These are phyloP conservation scores for Steinernema carpocapsae DNA, from an alignment of 2,888 invertebrate species.

Conservation along the genomic window DNA sequence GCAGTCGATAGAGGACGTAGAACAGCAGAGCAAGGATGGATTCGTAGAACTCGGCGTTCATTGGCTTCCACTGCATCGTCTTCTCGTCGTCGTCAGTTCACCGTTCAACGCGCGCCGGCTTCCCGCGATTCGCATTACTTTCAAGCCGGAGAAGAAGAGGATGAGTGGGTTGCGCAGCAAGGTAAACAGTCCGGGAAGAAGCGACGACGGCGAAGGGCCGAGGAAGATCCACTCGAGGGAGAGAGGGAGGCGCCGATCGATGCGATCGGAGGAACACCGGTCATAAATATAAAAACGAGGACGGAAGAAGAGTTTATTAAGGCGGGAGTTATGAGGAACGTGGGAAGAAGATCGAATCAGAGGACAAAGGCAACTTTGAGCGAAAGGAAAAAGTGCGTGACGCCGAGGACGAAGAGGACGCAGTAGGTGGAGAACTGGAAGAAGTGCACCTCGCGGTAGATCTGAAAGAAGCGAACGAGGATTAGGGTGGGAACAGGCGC, in stretches of 20 bases:
- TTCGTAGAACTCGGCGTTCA: conserved; percentile 10
- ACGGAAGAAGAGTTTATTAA: neutral
- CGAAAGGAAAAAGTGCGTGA: conserved; percentile 43
- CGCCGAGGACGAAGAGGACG: conserved; percentile 40
- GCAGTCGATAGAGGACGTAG: conserved; percentile 35
- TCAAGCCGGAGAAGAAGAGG: neutral
- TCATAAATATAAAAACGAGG: conserved; percentile 5
- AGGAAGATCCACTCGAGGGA: conserved; percentile 24
- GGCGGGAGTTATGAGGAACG: neutral
- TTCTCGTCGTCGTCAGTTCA: neutral
- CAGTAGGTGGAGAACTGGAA: conserved; percentile 40
- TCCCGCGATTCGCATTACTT: neutral
- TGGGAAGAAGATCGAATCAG: neutral
- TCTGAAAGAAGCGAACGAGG: conserved; percentile 33
- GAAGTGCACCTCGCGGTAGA: conserved; percentile 41
- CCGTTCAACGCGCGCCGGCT: neutral
- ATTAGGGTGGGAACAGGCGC: too few relatives aligned
- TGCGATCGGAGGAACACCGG: too few relatives aligned
- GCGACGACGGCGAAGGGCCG: neutral
- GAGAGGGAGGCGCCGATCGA: conserved; percentile 3
- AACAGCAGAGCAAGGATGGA: conserved; percentile 16
- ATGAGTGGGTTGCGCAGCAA: conserved; percentile 24
- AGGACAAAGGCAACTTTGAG: conserved; percentile 45
- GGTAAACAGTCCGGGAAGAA: conserved; percentile 10
- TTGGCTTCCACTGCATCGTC: neutral